Percentiles rank a stretch among this genome's conserved stretches.
Evolutionary conservation across 2,888 invertebrate genomes (phyloP).

Genomic region (Morpho helenor): DNA sequence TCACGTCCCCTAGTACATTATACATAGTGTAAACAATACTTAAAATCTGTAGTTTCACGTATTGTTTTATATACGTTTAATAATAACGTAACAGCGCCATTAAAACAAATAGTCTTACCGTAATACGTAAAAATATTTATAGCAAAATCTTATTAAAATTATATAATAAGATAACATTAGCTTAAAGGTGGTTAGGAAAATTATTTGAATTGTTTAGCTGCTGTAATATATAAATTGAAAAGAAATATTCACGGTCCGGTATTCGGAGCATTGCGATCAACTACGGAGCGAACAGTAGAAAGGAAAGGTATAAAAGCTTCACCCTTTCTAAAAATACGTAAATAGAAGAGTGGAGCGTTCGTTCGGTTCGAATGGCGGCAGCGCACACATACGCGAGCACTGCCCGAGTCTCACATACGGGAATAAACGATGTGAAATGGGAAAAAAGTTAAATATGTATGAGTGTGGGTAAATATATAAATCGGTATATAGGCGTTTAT

Average conservation of each 20-base stretch:
- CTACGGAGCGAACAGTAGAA: slow-evolving; percentile 70
- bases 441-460: slow-evolving; percentile 80
- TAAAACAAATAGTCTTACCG: no score
- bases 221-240: slow-evolving; percentile 59
- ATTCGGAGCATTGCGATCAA: slow-evolving; percentile 62
- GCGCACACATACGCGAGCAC: slow-evolving; percentile 55
- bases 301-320: slow-evolving; percentile 75
- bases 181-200: slow-evolving; percentile 29
- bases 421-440: slow-evolving; percentile 77
- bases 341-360: slow-evolving; percentile 58
- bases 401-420: slow-evolving; percentile 62
- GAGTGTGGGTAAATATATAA: slow-evolving; percentile 79
- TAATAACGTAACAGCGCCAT: no score
- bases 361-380: slow-evolving; percentile 54
- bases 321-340: slow-evolving; percentile 78
- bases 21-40: no score
- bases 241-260: slow-evolving; percentile 62
- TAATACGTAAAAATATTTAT: no score
- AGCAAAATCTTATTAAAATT: no score
- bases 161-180: background rate
- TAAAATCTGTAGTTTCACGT: no score
- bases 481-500: slow-evolving; percentile 76
- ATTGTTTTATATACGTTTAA: no score
- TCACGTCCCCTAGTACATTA: no score
- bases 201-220: slow-evolving; percentile 49